A percentile compares a stretch with the other conserved stretches of the same genome.
phyloP scores from a whole-genome alignment of 2,888 invertebrate genomes.

The Diplazon laetatorius region DNA sequence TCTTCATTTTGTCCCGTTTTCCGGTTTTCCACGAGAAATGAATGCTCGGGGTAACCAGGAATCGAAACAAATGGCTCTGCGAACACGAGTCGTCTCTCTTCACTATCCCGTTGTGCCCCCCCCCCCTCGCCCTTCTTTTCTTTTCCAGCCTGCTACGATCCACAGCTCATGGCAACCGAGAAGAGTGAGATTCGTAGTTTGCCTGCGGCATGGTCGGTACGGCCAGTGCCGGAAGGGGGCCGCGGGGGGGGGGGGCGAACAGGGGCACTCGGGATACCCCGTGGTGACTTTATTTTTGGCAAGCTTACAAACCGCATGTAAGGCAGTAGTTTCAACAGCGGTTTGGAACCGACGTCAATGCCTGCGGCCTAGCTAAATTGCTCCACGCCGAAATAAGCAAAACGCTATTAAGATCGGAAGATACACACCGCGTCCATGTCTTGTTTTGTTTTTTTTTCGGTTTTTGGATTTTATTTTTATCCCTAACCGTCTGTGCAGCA shows the following conservation, averaged over 20 bases:
- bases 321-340: conserved; percentile 49
- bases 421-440: conserved; percentile 32
- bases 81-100: conserved; percentile 34
- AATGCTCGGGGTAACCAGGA: conserved; percentile 18
- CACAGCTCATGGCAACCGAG: conserved; percentile 4
- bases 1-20: conserved; percentile 49
- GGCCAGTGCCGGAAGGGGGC: too few relatives aligned
- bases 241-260: too few relatives aligned
- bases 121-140: conserved; percentile 1
- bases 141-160: conserved; percentile 9
- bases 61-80: conserved; percentile 53
- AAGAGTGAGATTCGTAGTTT: conserved; percentile 39
- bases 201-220: too few relatives aligned
- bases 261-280: conserved; percentile 39
- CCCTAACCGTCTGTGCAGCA: neutral
- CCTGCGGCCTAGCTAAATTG: conserved; percentile 26
- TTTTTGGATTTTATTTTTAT: too few relatives aligned
- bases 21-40: conserved; percentile 12
- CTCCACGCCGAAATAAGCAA: conserved; percentile 47
- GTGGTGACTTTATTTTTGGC: conserved; percentile 66
- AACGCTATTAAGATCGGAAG: conserved; percentile 48
- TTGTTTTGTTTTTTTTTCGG: conserved; percentile 20
- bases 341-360: conserved; percentile 37
- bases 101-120: conserved; percentile 6
- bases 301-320: conserved; percentile 64